A percentile compares a stretch with the other conserved stretches of the same genome.
Conservation (phyloP, 2,113 vertebrate species). For the Sinosuthora webbiana region DNA sequence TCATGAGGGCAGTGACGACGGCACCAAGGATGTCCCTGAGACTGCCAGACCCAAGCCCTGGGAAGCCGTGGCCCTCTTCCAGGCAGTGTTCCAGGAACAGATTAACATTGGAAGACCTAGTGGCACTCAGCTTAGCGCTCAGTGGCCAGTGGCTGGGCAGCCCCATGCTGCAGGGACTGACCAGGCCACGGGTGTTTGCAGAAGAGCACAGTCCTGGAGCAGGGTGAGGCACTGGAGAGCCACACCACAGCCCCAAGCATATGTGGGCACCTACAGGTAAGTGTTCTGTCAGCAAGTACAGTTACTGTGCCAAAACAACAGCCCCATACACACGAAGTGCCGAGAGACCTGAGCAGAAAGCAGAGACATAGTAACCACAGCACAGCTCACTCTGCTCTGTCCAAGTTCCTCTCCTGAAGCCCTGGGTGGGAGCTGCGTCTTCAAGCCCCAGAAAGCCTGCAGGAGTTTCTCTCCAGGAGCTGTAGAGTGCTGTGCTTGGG, state of each 20-base stretch:
- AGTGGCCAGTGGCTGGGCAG: background rate
- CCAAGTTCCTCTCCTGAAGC: background rate
- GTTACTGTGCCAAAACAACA: background rate
- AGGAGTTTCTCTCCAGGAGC: background rate
- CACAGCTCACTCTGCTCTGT: background rate
- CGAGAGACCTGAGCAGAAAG: fast-evolving
- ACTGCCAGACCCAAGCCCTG: background rate
- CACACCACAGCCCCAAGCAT: background rate
- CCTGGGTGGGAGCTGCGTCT: background rate
- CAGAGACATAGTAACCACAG: fast-evolving
- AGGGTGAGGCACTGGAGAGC: background rate
- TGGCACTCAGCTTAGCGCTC: fast-evolving
- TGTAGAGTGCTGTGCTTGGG: background rate
- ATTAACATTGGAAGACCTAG: fast-evolving
- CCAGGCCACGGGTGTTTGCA: background rate
- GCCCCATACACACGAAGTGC: background rate
- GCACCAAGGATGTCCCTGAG: background rate
- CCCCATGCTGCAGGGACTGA: fast-evolving
- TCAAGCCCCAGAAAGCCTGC: background rate
- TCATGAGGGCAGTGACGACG: fast-evolving
- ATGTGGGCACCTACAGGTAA: slow-evolving; percentile 27
- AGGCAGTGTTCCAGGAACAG: background rate
- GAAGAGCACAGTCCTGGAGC: background rate
- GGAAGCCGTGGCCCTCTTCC: fast-evolving
- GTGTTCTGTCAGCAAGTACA: fast-evolving